Evolutionary conservation across 2,113 vertebrate genomes (phyloP), one percentile per base, ranked within the genome.

Genomic region (Rissa tridactyla): DNA sequence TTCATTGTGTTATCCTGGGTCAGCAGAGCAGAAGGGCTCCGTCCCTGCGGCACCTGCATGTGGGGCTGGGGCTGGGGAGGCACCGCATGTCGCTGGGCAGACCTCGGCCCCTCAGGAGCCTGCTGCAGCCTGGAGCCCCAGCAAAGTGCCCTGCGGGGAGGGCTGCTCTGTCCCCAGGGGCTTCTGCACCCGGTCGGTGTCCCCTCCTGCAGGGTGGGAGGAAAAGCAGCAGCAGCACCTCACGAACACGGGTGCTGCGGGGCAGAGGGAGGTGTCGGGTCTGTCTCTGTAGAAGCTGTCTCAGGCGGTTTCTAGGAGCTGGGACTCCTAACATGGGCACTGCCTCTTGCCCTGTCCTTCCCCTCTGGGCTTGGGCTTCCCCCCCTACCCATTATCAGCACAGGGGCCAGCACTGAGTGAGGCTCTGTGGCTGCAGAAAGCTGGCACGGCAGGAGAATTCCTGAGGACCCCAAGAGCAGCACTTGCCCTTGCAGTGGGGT

Each of bases 191-290:
- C 54, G 0, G 1, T 49, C 18, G 12, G 29, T 46, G 38, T 40
- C 6, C 1, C 34, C 46, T 89, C 44, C 60, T 0, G 0, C 0
- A 2, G 68, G 20, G 58, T 76, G 62, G 76, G 34, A 88, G 60
- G 36, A 49, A 82, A 54, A 57, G 66, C 44, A 62, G 46, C 61
- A 82, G 66, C 62, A 80, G 83, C 30, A 16, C 23, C 62, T 68
- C 44, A 6, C 0, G 0, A 11, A 26, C 30, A 15, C 0, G 0
- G n/a, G 34, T 82, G 60, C 46, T 82, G 51, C 1, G 0, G 26
- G 40, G 49, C 30, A 77, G 82, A 36, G 55, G 57, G 61, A 79
- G 52, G 14, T 27, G 38, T 22, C 0, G 0, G 23, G 23, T 60
- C 60, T 51, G n/a, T 32, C 64, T 78, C 54, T 72, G 27, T 62